A percentile compares a stretch with the other conserved stretches of the same genome.
These are phyloP conservation scores for Araneus ventricosus DNA, from an alignment of 1,140 invertebrate genomes.

Conservation along the genomic window DNA sequence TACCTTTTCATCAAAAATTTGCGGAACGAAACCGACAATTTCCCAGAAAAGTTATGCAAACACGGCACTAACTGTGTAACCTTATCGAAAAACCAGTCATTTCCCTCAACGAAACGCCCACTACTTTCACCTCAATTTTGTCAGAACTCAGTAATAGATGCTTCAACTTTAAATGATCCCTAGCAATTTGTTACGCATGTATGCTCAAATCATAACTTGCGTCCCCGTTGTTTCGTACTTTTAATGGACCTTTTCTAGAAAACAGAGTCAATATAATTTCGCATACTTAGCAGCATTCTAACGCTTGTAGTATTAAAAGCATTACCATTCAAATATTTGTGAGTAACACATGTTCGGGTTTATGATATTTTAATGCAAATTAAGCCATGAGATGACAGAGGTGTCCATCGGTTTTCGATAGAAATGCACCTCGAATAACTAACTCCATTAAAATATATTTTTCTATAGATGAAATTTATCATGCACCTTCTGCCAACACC, in stretches of 20 bases:
- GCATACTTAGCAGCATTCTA: neutral
- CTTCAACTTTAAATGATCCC: neutral
- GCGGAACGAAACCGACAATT: neutral
- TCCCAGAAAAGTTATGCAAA: neutral
- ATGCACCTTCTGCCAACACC: neutral
- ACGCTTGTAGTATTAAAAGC: neutral
- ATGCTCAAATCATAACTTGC: neutral
- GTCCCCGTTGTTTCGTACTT: neutral
- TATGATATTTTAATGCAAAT: conserved; percentile 45
- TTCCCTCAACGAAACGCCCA: neutral
- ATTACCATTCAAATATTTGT: neutral
- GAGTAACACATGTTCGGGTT: conserved; percentile 7
- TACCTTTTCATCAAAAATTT: neutral
- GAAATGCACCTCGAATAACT: neutral
- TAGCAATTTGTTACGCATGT: conserved; percentile 1
- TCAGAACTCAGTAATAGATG: neutral
- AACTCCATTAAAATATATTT: neutral
- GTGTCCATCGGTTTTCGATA: conserved; percentile 20
- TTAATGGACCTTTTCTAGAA: neutral
- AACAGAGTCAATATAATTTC: conserved; percentile 31
- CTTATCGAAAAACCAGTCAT: neutral
- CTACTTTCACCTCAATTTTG: neutral
- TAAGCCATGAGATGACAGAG: neutral
- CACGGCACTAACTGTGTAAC: neutral
- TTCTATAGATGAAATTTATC: neutral